phyloP scores from a whole-genome alignment of 2,797 vertebrate species.

The Champsocephalus esox region DNA sequence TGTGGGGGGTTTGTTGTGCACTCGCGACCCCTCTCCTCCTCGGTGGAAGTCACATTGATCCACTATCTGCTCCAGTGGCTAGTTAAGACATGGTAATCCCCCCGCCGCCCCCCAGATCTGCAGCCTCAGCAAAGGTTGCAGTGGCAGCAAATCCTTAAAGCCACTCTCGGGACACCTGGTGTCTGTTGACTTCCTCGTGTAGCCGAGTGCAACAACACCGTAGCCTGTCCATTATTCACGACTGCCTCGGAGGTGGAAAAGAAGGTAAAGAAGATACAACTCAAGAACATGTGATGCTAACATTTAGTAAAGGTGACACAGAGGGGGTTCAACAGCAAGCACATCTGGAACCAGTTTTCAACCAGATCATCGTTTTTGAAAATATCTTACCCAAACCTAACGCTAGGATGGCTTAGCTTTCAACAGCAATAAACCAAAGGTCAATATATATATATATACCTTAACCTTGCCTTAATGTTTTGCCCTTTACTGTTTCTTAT shows the following conservation, averaged over 20 bases:
- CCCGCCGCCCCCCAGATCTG: background rate
- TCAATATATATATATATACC: no score
- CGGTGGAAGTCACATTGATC: slow-evolving; percentile 50
- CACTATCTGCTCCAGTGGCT: slow-evolving; percentile 5
- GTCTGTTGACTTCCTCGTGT: slow-evolving; percentile 25
- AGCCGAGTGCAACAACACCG: slow-evolving; percentile 7
- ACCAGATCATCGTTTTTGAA: background rate
- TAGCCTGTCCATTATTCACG: slow-evolving; percentile 31
- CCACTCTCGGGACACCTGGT: background rate
- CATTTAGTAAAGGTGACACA: background rate
- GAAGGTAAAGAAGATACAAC: slow-evolving; percentile 1
- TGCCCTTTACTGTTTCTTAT: no score
- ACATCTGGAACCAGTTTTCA: background rate
- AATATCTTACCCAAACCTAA: background rate
- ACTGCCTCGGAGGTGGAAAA: slow-evolving; percentile 2
- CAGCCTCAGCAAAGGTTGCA: slow-evolving; percentile 13
- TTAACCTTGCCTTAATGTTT: no score
- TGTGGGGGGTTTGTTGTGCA: background rate
- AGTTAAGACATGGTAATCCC: slow-evolving; percentile 44
- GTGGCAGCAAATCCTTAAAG: slow-evolving; percentile 22
- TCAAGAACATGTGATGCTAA: background rate
- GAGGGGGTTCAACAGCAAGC: background rate
- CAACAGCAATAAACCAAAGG: no score
- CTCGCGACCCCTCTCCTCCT: slow-evolving; percentile 23
- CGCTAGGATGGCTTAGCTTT: no score